Evolutionary conservation across 2,113 vertebrate genomes (phyloP), one percentile per base, ranked within the genome.

Genomic region (Otolemur garnettii): DNA sequence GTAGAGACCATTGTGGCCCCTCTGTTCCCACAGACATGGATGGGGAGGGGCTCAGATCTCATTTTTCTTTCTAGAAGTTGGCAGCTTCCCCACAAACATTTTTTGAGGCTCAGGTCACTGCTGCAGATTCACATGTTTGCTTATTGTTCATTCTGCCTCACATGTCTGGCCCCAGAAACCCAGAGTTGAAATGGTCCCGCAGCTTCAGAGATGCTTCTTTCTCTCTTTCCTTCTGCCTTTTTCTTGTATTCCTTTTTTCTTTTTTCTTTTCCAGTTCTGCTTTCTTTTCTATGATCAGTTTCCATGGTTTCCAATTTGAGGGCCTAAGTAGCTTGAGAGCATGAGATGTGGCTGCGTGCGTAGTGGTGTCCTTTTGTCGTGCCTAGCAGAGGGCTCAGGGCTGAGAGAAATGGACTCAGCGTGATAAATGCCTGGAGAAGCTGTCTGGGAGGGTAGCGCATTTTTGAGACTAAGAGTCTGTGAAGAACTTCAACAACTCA

Each of bases 101-200:
- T 94, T 93, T 95, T 96, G 59, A 96, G 96, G 97, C 94, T 96
- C 71, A 38, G 96, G 90, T 94, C 78, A 89, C 84, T 96, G 82
- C 85, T 22, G 96, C 95, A 77, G 97, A 18, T 79, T 94, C 89
- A 80, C 26, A 33, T 0, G 1, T 28, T n/a, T 13, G 12, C 33
- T 28, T 5, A 1, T 10, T 77, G 24, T n/a, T 64, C 12, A 64
- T 38, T 82, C 53, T 75, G 28, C 26, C 71, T 64, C 50, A 35
- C 74, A 1, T 6, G 87, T 38, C 90, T 57, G 38, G 60, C 53
- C 45, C 62, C 60, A 12, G 80, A 60, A 71, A 2, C 0, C 72
- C 62, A 50, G 30, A 60, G 28, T 15, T 14, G 79, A 24, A 21
- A 19, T 68, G 5, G 68, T 17, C 74, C 92, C 53, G 22, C 1